These are phyloP conservation scores for Drosophila pachea DNA, from an alignment of 1,140 invertebrate genomes.

Conservation along the genomic window DNA sequence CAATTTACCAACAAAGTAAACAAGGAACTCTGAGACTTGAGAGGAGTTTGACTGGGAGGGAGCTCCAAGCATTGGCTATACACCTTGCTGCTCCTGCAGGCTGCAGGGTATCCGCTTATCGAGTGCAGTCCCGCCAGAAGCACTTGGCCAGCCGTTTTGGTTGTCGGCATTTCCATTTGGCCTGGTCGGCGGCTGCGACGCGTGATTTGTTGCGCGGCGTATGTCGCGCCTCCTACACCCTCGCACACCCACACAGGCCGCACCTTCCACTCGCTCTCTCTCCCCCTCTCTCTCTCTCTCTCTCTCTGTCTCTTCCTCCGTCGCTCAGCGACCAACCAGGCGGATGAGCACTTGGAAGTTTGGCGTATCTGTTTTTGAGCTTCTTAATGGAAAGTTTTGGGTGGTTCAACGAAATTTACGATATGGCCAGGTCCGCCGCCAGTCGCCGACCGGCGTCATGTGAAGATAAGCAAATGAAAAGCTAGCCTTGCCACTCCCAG, in stretches of 20 bases:
- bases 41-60: too few species aligned
- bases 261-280: background rate
- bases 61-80: too few species aligned
- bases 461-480: constrained; percentile 63
- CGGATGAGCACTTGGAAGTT: constrained; percentile 62
- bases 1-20: too few species aligned
- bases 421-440: constrained; percentile 35
- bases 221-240: constrained; percentile 40
- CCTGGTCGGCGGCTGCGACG: constrained; percentile 48
- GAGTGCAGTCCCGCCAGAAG: background rate
- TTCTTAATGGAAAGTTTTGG: constrained; percentile 75
- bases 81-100: too few species aligned
- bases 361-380: constrained; percentile 74
- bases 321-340: constrained; percentile 11
- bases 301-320: background rate
- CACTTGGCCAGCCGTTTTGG: constrained; percentile 27
- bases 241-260: background rate
- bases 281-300: background rate
- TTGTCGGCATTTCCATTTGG: constrained; percentile 61
- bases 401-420: constrained; percentile 57
- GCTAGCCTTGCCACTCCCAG: background rate
- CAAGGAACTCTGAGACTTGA: too few species aligned
- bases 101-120: background rate
- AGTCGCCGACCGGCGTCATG: constrained; percentile 63
- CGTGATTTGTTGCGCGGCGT: constrained; percentile 71